Evolutionary conservation across 2,113 vertebrate species (phyloP), one percentile per base, ranked within the genome.

Genomic region (Asarcornis scutulata): DNA sequence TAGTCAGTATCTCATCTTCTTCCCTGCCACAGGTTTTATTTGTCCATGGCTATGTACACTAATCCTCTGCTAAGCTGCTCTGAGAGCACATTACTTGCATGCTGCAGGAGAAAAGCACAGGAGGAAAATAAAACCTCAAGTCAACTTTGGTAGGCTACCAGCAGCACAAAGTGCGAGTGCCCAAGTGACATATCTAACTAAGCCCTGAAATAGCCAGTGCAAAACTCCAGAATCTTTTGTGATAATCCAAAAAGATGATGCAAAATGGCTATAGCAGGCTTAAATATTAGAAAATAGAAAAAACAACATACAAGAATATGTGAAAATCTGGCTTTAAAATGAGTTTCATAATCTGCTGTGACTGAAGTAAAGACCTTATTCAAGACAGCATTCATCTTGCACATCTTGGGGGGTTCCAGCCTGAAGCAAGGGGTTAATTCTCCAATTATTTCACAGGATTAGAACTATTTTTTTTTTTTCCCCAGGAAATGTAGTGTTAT

Each of bases 391-490:
- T 32, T 84, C 69, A 66, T 60, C 48, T 52, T 64, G 44, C 44
- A 64, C 22, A 50, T 26, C 73, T 48, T 88, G 42, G 31, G 53
- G 17, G 53, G 17, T 14, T 86, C 64, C 44, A 60, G 64, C 46
- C 83, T 90, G 44, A 84, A 83, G 66, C 73, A 88, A 81, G 13
- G 55, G 50, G 60, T 78, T 94, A 86, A 86, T 81, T 74, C 42
- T 55, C 48, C 66, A 86, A 44, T 92, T 90, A 86, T 64, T 95
- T 81, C 69, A 53, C 29, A 86, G 18, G 56, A 83, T 92, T 68
- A 90, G 5, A 78, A 60, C 7, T 15, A 36, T 16, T 36, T 34
- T 62, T 72, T 62, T 72, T 50, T 83, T 14, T 27, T 3, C 63
- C 53, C 46, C 56, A 48, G 79, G 82, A 95, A 89, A 68, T 4